Evolutionary conservation across 2,888 invertebrate genomes (phyloP).

Genomic region (Shargacucullia verbasci): DNA sequence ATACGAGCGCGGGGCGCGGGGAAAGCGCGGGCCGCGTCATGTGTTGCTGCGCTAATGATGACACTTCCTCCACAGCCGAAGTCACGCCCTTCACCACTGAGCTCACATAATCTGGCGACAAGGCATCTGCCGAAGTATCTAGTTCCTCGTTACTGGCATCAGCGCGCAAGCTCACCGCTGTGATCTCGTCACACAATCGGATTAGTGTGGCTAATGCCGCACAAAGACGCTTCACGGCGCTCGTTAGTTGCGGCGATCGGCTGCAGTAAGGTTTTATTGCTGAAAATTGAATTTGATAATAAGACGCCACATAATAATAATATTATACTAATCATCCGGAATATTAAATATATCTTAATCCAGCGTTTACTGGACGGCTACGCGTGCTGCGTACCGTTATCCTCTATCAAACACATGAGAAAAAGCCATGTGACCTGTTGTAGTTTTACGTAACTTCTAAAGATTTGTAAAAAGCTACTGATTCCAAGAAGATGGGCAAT

Average conservation of each 20-base stretch:
- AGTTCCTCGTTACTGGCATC: constrained; percentile 79
- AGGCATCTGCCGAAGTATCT: constrained; percentile 74
- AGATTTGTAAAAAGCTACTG: no score
- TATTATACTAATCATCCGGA: no score
- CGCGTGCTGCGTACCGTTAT: no score
- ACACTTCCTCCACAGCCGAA: constrained; percentile 85
- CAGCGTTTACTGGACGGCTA: no score
- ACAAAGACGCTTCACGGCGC: constrained; percentile 96
- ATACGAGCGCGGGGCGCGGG: constrained; percentile 82
- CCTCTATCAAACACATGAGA: no score
- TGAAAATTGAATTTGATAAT: constrained; percentile 62
- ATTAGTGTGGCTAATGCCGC: constrained; percentile 95
- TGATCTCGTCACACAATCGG: constrained; percentile 96
- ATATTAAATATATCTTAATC: no score
- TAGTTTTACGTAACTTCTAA: no score
- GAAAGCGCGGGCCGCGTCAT: constrained; percentile 90
- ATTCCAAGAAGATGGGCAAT: no score
- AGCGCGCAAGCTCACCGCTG: constrained; percentile 92
- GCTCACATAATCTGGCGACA: constrained; percentile 81
- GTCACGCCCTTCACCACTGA: constrained; percentile 81
- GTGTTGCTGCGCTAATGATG: constrained; percentile 94
- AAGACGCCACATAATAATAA: neutral
- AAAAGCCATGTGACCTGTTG: no score
- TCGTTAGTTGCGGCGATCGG: constrained; percentile 91
- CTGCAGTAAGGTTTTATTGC: constrained; percentile 87